Evolutionary conservation across 2,113 vertebrate species (phyloP).

Genomic region (Coturnix japonica): DNA sequence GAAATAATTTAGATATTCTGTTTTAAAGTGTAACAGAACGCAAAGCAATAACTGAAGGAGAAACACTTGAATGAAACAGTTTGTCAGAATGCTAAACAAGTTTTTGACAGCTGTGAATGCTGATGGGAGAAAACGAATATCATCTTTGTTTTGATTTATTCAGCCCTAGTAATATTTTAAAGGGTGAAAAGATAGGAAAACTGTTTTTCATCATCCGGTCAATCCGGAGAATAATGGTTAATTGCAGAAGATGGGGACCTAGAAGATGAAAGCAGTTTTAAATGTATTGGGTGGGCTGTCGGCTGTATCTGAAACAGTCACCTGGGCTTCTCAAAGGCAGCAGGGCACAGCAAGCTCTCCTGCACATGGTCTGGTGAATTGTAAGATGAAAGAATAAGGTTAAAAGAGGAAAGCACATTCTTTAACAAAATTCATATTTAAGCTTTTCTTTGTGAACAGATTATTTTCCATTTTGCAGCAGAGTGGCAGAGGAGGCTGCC

Average conservation of each 20-base stretch:
- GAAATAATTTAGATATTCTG: constrained; percentile 3
- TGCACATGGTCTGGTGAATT: not conserved
- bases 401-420: not conserved
- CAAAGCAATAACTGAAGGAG: constrained; percentile 2
- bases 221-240: not conserved
- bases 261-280: not conserved
- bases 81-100: not conserved
- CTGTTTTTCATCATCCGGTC: not conserved
- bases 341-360: not conserved
- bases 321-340: not conserved
- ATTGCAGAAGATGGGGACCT: not conserved
- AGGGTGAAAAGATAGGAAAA: not conserved
- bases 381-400: not conserved
- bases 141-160: not conserved
- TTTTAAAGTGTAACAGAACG: constrained; percentile 10
- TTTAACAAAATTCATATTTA: not conserved
- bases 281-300: not conserved
- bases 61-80: not conserved
- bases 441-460: not conserved
- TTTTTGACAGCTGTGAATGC: not conserved
- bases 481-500: not conserved
- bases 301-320: not conserved
- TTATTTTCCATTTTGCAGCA: not conserved
- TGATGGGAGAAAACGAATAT: not conserved
- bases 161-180: not conserved